Percentiles rank a stretch among this genome's conserved stretches.
phyloP scores from a whole-genome alignment of 2,888 invertebrate genomes.

The Cabera pusaria region DNA sequence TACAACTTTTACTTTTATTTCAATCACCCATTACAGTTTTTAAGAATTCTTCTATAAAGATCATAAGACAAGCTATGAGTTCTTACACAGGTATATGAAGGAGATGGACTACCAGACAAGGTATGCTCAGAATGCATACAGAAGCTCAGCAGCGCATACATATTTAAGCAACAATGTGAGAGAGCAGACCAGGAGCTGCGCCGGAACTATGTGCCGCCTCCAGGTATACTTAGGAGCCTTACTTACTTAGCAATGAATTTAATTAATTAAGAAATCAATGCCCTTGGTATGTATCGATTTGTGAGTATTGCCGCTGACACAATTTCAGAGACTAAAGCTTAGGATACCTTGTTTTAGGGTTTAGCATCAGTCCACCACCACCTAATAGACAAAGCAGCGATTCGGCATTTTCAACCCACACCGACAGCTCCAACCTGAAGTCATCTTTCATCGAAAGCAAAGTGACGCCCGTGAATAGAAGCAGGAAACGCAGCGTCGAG shows the following conservation, averaged over 20 bases:
- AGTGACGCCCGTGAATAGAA: conserved; percentile 45
- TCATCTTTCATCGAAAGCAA: conserved; percentile 53
- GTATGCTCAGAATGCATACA: conserved; percentile 77
- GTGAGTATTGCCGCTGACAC: too few relatives aligned
- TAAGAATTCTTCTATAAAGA: too few relatives aligned
- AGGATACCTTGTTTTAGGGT: conserved; percentile 56
- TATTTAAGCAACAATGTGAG: conserved; percentile 80
- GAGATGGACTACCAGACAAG: conserved; percentile 78
- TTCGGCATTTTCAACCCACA: conserved; percentile 72
- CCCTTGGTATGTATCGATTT: too few relatives aligned
- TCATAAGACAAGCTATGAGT: too few relatives aligned
- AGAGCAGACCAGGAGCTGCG: conserved; percentile 74
- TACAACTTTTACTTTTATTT: too few relatives aligned
- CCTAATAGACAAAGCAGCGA: conserved; percentile 74
- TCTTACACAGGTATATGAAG: conserved; percentile 75
- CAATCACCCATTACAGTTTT: too few relatives aligned
- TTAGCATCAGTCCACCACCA: conserved; percentile 60
- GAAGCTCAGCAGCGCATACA: conserved; percentile 75
- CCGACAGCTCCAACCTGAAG: conserved; percentile 63
- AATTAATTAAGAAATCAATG: too few relatives aligned
- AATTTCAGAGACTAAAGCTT: too few relatives aligned
- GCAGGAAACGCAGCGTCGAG: conserved; percentile 64
- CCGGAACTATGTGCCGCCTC: conserved; percentile 72
- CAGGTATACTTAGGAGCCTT: conserved; percentile 49
- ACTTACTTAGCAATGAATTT: not conserved